Base-by-base conservation (phyloP, 2,797 vertebrate species). In the Nannoperca australis region DNA sequence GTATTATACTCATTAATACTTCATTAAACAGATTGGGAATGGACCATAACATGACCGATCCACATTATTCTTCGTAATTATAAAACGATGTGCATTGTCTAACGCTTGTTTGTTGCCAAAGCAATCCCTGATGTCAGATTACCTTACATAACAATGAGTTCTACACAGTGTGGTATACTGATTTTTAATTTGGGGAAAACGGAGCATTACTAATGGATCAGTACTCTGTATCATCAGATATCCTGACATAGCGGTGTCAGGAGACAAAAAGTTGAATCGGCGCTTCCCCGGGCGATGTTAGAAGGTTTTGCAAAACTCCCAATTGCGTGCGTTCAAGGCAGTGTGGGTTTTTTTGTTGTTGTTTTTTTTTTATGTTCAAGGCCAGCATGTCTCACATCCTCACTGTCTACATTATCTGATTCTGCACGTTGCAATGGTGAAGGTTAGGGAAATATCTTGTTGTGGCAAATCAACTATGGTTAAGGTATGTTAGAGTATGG, bases 331-430 rank as follows among this genome's bases (percentile, higher is more conserved):
- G 4, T 24, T 65, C 18, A 24, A 13, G 17, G 17, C 11, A 32
- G 6, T 32, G 8, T 40, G 12, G 10, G n/a, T n/a, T 40, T 40
- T 32, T 32, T 32, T 32, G 11, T 13, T 40, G n/a, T n/a, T n/a
- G n/a, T 4, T 12, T 11, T 9, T 17, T 56, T 58, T 36, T 32
- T 22, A 40, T 1, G 17, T 63, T 18, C 38, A 38, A 47, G 20
- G 15, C 44, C n/a, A 71, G 51, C 8, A 1, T 71, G 42, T 51
- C 32, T 72, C n/a, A 53, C 34, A 67, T 42, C 50, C 50, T 13
- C 2, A 3, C 9, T 66, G 15, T 17, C 8, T 20, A 20, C 15
- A 22, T 15, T 45, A n/a, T 44, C 40, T 22, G 42, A 32, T 32
- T 32, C 30, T 32, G 30, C 14, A 2, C 59, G 24, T 17, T 5